Base-by-base conservation (phyloP, 2,888 invertebrate genomes). In the Drosophila putrida region DNA sequence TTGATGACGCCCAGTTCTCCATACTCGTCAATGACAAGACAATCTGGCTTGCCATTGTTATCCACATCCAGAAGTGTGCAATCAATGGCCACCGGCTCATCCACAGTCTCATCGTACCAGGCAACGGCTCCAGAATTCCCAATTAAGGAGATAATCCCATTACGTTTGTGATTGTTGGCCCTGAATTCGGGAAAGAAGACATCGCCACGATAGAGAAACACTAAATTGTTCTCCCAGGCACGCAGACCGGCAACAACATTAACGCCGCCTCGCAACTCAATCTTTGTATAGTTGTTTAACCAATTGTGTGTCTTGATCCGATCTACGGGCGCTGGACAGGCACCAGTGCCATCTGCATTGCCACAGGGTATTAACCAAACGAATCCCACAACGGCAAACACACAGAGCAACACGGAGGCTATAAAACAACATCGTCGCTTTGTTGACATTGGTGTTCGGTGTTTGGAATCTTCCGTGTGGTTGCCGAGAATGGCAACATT, bases 361-460 rank as follows among this genome's bases (percentile, higher is more conserved):
- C 95, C 94, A 85, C 97, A 97, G 0, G 97, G 97, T 11, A 95
- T 94, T 5, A 95, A 94, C 95, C 95, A 96, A 6, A 96, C 92
- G 90, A 96, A 97, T 85, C 95, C 94, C 43, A 96, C 93, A 51
- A 96, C 94, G 6, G 96, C 96, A 65, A 95, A 93, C 69, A 96
- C 92, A 89, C 96, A 97, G 54, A 95, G 91, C 46, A 96, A 90
- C 73, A 97, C 94, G 0, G 97, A 97, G 9, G 94, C 93, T 15
- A 95, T 93, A 78, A 97, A 95, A 41, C 95, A 95, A 70, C 94
- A 94, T 71, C 95, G 95, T 11, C 96, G 94, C 38, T 94, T 91
- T 20, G 94, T 93, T 0, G 96, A 95, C 96, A 96, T 96, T 50
- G 92, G 91, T 69, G 28, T n/a, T 0, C 91, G 93, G 5, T 94